Evolutionary conservation across 2,797 vertebrate species (phyloP).

Genomic region (Poeciliopsis paucimaculata): DNA sequence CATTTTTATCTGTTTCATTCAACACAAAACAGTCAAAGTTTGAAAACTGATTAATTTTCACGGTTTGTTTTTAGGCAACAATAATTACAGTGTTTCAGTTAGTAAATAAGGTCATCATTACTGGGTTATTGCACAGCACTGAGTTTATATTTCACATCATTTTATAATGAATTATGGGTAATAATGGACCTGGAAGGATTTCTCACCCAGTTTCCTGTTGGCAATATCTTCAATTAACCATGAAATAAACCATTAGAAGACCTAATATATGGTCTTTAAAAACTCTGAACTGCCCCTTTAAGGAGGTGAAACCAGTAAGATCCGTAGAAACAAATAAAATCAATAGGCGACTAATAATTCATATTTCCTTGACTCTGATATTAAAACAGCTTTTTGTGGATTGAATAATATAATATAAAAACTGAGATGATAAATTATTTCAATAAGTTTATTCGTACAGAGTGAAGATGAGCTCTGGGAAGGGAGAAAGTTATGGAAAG

Average conservation of each 20-base stretch:
- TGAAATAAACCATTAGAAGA: not conserved
- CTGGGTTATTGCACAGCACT: not conserved
- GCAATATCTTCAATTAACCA: not conserved
- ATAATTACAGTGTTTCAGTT: not conserved
- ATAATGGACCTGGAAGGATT: not conserved
- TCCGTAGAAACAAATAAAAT: not conserved
- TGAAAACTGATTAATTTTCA: not conserved
- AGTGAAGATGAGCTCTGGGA: not conserved
- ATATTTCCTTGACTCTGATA: not conserved
- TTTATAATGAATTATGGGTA: not conserved
- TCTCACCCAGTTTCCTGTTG: not conserved
- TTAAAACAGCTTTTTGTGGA: not conserved
- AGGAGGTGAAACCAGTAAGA: not conserved
- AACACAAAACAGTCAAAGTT: not conserved
- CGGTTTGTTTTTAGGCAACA: not conserved
- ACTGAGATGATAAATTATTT: not conserved
- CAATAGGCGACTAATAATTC: not conserved
- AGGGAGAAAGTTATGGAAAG: no score
- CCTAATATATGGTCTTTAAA: not conserved
- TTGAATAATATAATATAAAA: not conserved
- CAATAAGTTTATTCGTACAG: no score
- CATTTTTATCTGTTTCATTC: not conserved
- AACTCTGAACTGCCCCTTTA: not conserved
- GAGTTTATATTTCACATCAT: not conserved
- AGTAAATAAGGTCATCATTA: no score